Evolutionary conservation across 2,113 vertebrate genomes (phyloP).

Genomic region (Gopherus flavomarginatus): DNA sequence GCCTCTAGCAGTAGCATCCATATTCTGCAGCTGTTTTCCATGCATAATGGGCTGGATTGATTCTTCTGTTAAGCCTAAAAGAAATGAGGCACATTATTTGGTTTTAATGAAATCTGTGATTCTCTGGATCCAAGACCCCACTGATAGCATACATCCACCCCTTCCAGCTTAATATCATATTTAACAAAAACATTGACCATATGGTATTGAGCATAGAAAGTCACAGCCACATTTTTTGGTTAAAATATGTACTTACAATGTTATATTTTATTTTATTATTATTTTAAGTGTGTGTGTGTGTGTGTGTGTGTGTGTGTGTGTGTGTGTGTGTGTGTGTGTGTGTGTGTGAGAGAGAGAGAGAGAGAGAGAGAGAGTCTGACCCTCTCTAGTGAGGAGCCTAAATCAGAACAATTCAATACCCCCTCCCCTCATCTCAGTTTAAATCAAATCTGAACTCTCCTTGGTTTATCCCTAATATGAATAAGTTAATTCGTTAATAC

Average conservation of each 20-base stretch:
- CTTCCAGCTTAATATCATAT: not conserved
- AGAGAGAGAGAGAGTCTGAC: not conserved
- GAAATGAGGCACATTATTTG: not conserved
- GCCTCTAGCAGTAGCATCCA: not conserved
- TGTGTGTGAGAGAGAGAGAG: too few relatives aligned
- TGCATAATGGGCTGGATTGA: not conserved
- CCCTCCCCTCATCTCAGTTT: not conserved
- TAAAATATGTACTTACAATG: not conserved
- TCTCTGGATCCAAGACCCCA: not conserved
- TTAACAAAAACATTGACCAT: not conserved
- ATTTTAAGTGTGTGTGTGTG: not conserved
- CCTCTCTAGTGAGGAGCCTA: not conserved
- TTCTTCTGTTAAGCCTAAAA: not conserved
- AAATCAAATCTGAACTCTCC: not conserved
- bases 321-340: too few relatives aligned
- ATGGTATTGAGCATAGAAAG: not conserved
- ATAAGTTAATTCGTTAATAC: not conserved
- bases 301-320: too few relatives aligned
- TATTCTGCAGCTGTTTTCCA: not conserved
- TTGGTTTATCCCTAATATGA: not conserved
- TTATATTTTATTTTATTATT: not conserved
- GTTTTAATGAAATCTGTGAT: not conserved
- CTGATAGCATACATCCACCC: not conserved
- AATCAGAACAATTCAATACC: not conserved
- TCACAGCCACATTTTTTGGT: not conserved